A percentile compares a stretch with the other conserved stretches of the same genome.
Evolutionary conservation across 2,797 vertebrate species (phyloP).

Genomic region (Premnoplex brunnescens): DNA sequence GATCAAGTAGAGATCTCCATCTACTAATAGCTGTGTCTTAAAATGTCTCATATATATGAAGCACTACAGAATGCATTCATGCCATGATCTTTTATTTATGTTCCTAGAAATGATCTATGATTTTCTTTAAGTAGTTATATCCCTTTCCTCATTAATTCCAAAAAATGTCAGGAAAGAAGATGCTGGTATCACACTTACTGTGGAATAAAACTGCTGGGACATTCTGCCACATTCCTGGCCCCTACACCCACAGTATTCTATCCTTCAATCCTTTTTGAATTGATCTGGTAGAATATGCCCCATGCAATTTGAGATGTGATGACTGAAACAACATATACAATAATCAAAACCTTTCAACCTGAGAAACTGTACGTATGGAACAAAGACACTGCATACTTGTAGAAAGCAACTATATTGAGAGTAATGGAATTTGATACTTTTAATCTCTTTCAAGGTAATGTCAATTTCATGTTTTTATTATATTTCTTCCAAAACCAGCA

Average conservation of each 20-base stretch:
- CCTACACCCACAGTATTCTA: background rate
- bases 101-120: background rate
- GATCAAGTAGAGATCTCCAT: background rate
- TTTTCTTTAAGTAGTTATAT: background rate
- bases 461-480: background rate
- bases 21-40: background rate
- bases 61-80: background rate
- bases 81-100: background rate
- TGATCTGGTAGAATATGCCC: background rate
- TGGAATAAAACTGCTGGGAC: background rate
- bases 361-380: background rate
- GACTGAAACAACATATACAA: background rate
- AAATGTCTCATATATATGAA: background rate
- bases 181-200: background rate
- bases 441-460: background rate
- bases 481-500: background rate
- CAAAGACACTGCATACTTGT: background rate
- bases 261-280: background rate
- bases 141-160: background rate
- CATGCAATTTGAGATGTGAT: background rate
- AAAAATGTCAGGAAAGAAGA: background rate
- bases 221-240: background rate
- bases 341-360: background rate
- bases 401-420: background rate
- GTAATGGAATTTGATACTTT: background rate